Evolutionary conservation across 2,797 vertebrate species (phyloP), one percentile per base, ranked within the genome.

Genomic region (Melopsittacus undulatus): DNA sequence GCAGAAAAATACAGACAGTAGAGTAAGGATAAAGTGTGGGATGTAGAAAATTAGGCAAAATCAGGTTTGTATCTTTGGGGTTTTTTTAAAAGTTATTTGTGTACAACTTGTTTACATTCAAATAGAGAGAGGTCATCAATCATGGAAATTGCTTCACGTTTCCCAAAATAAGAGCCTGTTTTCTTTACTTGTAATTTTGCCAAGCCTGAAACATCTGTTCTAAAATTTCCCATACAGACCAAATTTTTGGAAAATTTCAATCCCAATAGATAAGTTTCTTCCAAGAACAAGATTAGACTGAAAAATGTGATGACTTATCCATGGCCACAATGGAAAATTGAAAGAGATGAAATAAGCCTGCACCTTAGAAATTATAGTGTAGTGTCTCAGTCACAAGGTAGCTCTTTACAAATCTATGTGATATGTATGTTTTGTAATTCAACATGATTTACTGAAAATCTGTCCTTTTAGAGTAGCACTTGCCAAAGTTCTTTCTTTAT

Each of bases 161-260:
- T 88, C 62, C 57, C 69, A 83, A 75, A 93, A 43, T 48, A 76
- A 91, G 4, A 68, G 27, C 7, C 21, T n/a, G 5, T 56, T 91
- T 94, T 84, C 66, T 64, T 88, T 76, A 54, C 26, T 88, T 85
- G 68, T 62, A 79, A 77, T 74, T 94, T 94, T 94, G 77, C 68
- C 81, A 75, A 90, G 27, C 38, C 27, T 54, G 52, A 92, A 96
- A 92, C 56, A 94, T 94, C 90, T 94, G 91, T 56, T 90, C 74
- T 80, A 78, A 87, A 94, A 94, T 92, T 94, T 94, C 88, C 74
- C 38, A 67, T 61, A 51, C 52, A 80, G 38, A 40, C 8, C 34
- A 45, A 89, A 57, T 62, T 94, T 95, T 93, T 80, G 72, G 88
- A 92, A 96, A 94, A 94, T 64, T 92, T 94, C 13, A 88, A 46